phyloP scores from a whole-genome alignment of 2,113 vertebrate species.

The Sminthopsis crassicaudata region DNA sequence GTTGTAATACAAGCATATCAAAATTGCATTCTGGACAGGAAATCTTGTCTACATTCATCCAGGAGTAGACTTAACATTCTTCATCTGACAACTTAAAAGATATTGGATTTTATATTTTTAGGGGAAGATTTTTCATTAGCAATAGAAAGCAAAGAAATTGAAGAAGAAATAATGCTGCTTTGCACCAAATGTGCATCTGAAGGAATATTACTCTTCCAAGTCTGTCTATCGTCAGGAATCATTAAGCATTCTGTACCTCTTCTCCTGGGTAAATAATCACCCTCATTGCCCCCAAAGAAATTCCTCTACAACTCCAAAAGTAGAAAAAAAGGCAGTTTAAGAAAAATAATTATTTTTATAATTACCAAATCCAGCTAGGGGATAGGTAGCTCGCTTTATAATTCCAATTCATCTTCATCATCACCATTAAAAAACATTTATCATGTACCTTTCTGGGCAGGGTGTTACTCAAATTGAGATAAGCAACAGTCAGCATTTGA shows the following conservation, averaged over 20 bases:
- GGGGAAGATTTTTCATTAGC: slow-evolving; percentile 37
- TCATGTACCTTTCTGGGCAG: background rate
- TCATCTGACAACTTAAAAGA: slow-evolving; percentile 38
- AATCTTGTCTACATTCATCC: slow-evolving; percentile 37
- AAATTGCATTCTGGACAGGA: slow-evolving; percentile 55
- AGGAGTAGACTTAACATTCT: slow-evolving; percentile 24
- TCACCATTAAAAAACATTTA: background rate
- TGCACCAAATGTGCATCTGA: slow-evolving; percentile 27
- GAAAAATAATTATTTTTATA: slow-evolving; percentile 26
- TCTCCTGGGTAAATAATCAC: slow-evolving; percentile 3
- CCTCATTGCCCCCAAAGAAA: background rate
- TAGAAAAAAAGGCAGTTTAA: background rate
- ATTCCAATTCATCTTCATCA: background rate
- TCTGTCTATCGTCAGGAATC: background rate
- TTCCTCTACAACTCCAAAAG: slow-evolving; percentile 14
- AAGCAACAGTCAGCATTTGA: background rate
- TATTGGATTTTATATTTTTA: slow-evolving; percentile 47
- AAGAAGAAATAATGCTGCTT: slow-evolving; percentile 9
- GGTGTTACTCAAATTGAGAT: background rate
- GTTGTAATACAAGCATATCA: slow-evolving; percentile 15
- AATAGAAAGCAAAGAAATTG: slow-evolving; percentile 58
- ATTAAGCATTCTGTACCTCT: background rate
- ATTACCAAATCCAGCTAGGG: background rate
- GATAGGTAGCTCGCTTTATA: background rate
- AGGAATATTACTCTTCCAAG: background rate